Evolutionary conservation across 2,797 vertebrate genomes (phyloP).

Genomic region (Margarornis squamiger): DNA sequence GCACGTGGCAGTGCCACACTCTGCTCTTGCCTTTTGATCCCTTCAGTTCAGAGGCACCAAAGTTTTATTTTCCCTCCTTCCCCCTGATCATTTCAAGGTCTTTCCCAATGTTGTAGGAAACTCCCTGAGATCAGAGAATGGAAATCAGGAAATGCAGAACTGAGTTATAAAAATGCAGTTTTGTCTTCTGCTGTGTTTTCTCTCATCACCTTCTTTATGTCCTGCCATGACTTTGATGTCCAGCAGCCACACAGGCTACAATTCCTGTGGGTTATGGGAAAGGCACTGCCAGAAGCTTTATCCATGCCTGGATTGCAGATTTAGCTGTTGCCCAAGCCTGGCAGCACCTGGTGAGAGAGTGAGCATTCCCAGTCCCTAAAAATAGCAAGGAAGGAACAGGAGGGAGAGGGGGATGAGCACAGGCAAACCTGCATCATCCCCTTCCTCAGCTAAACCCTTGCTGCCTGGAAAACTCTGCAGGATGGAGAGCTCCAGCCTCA

Average conservation of each 20-base stretch:
- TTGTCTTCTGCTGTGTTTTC: background rate
- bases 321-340: background rate
- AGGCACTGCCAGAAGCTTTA: background rate
- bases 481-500: background rate
- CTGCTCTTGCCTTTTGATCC: background rate
- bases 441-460: background rate
- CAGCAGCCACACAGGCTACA: background rate
- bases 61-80: background rate
- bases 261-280: background rate
- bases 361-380: background rate
- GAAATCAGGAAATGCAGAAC: background rate
- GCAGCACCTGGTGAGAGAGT: background rate
- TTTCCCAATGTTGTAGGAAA: background rate
- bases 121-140: accelerated
- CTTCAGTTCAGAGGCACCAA: background rate
- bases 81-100: background rate
- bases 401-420: background rate
- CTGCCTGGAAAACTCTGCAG: background rate
- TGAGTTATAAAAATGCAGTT: background rate
- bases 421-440: background rate
- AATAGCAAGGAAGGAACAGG: background rate
- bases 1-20: background rate
- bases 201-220: background rate
- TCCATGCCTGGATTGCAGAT: accelerated
- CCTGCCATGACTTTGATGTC: too few species aligned